Conservation (phyloP, 1,140 invertebrate genomes). For the Andricus grossulariae region DNA sequence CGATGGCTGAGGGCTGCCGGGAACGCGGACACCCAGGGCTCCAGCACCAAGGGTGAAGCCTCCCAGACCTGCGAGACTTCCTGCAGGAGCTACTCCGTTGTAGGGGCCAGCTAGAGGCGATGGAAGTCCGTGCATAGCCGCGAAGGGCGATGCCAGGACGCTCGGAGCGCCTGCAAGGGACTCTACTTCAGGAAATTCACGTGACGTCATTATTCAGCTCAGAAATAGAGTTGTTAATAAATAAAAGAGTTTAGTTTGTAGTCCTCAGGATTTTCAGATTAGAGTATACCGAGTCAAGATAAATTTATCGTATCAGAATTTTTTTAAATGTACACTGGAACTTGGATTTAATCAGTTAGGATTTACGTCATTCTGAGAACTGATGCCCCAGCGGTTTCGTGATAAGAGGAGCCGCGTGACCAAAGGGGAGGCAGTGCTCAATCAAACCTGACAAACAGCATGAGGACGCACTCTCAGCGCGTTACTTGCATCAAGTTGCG, state of each 20-base stretch:
- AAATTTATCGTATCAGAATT: neutral
- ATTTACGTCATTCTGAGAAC: no score
- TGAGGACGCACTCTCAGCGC: no score
- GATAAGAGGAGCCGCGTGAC: no score
- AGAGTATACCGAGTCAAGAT: neutral
- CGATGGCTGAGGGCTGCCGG: conserved; percentile 81
- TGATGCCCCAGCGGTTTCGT: no score
- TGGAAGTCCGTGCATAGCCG: conserved; percentile 82
- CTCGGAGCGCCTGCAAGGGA: conserved; percentile 83
- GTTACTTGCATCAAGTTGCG: no score
- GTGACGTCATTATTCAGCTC: conserved; percentile 46
- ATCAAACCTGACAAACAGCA: no score
- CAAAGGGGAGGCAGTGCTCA: no score
- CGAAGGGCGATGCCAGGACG: conserved; percentile 90
- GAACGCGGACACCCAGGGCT: conserved; percentile 77
- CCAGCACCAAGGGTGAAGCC: conserved; percentile 81
- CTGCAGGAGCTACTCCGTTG: conserved; percentile 81
- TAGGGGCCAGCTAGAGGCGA: conserved; percentile 83
- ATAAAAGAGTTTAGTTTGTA: no score
- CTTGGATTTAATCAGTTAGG: no score
- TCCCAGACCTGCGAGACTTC: conserved; percentile 83
- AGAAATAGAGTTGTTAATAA: neutral
- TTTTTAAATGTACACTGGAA: no score
- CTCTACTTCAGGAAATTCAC: conserved; percentile 73
- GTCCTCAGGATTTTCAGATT: no score